Evolutionary conservation across 1,140 invertebrate species (phyloP), one percentile per base, ranked within the genome.

Genomic region (Drosophila sproati): DNA sequence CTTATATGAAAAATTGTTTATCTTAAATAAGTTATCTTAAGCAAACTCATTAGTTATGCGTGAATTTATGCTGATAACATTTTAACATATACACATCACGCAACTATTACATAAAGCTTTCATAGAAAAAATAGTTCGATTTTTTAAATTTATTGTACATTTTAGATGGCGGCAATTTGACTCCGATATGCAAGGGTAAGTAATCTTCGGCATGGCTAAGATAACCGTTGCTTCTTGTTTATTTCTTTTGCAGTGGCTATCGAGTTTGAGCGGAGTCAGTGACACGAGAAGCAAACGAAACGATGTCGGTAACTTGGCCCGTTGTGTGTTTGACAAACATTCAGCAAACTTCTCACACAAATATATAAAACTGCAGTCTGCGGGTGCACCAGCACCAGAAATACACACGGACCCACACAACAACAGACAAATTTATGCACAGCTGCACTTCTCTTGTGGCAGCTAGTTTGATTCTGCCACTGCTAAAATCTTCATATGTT

Each of bases 321-420:
- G 63, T 66, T 74, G 66, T 78, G 48, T 82, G 66, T 74, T 64
- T 57, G 68, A 50, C 80, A 82, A 76, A 83, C 67, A 80, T 59
- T 52, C 71, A 61, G 61, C 50, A 73, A 80, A 77, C 60, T 59
- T 32, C 3, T 73, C 52, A 52, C 77, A 64, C 51, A 43, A n/a
- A 43, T n/a, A n/a, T 7, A 34, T 39, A 67, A 77, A 67, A 77
- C 63, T 71, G 73, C 59, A 41, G 28, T 55, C 39, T 47, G 8
- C 37, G 39, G 34, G 43, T 34, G 54, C 34, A 57, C 68, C 64
- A n/a, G 6, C 7, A 43, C 34, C 72, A 52, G 29, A 12, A 34
- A 50, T 48, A 52, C 37, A 54, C 20, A 20, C 0, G 12, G 12
- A 12, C 12, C 12, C 12, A 12, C 12, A 20, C 20, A 20, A 20